Evolutionary conservation across 2,113 vertebrate species (phyloP).

Genomic region (Hyaena hyaena): DNA sequence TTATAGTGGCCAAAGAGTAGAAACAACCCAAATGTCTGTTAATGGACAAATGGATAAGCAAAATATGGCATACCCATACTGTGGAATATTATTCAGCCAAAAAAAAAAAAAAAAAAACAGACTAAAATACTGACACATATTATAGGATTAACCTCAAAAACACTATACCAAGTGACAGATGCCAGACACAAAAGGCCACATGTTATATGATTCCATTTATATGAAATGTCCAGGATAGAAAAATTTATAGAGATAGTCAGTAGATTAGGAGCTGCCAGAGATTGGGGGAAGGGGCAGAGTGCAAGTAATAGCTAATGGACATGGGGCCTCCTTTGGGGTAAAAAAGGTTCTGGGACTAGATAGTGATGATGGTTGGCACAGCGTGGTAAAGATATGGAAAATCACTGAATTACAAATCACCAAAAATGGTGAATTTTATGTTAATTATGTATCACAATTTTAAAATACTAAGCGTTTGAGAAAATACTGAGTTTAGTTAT

Average conservation of each 20-base stretch:
- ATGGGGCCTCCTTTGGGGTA: not conserved
- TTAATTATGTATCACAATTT: constrained; percentile 7
- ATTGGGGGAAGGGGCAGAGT: not conserved
- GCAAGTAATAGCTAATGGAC: not conserved
- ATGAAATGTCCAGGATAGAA: not conserved
- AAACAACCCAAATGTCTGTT: not conserved
- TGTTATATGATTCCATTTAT: not conserved
- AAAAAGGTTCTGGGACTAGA: not conserved
- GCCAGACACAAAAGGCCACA: not conserved
- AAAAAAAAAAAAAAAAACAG: not conserved
- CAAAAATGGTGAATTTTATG: constrained; percentile 27
- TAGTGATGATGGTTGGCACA: not conserved
- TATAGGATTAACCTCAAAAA: not conserved
- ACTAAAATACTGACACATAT: not conserved
- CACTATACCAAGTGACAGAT: not conserved
- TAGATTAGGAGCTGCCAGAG: not conserved
- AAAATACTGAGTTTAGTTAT: constrained; percentile 30
- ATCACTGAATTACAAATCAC: constrained; percentile 1
- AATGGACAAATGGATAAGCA: not conserved
- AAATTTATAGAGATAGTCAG: not conserved
- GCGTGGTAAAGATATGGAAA: not conserved
- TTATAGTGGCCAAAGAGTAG: not conserved
- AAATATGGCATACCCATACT: not conserved
- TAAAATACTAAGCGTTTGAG: constrained; percentile 17
- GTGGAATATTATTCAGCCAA: not conserved